Evolutionary conservation across 2,113 vertebrate genomes (phyloP).

Genomic region (Pterocles orientalis): DNA sequence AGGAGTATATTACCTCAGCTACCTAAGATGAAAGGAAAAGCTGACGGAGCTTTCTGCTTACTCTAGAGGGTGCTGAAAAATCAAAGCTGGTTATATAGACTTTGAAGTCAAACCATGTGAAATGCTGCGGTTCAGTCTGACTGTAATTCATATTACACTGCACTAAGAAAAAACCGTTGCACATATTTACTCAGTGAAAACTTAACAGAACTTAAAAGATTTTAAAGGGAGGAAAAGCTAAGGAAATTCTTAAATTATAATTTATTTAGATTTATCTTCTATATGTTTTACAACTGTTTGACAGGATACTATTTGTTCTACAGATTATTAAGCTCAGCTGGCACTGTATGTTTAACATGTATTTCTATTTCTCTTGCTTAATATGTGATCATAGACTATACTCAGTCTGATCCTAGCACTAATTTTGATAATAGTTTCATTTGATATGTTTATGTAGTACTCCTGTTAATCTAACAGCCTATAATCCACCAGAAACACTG

Average conservation of each 20-base stretch:
- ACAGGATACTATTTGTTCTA: not conserved
- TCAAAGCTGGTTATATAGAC: not conserved
- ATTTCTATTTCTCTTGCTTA: not conserved
- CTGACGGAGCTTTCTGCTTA: not conserved
- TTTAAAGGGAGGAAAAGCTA: not conserved
- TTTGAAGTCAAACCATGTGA: not conserved
- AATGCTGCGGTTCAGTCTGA: not conserved
- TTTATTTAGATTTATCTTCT: not conserved
- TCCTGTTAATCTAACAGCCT: not conserved
- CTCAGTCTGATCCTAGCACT: not conserved
- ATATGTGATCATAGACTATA: not conserved
- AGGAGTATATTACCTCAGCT: not conserved
- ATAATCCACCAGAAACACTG: not conserved
- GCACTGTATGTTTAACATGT: not conserved
- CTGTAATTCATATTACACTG: not conserved
- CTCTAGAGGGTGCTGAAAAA: slow-evolving; percentile 31
- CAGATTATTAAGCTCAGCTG: not conserved
- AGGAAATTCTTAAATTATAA: not conserved
- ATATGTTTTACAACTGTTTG: not conserved
- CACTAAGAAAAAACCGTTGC: not conserved
- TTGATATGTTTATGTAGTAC: not conserved
- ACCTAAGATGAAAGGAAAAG: not conserved
- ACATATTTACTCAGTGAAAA: not conserved
- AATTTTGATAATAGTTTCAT: not conserved
- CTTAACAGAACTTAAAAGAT: not conserved